Evolutionary conservation across 2,113 vertebrate genomes (phyloP).

Genomic region (Otolemur garnettii): DNA sequence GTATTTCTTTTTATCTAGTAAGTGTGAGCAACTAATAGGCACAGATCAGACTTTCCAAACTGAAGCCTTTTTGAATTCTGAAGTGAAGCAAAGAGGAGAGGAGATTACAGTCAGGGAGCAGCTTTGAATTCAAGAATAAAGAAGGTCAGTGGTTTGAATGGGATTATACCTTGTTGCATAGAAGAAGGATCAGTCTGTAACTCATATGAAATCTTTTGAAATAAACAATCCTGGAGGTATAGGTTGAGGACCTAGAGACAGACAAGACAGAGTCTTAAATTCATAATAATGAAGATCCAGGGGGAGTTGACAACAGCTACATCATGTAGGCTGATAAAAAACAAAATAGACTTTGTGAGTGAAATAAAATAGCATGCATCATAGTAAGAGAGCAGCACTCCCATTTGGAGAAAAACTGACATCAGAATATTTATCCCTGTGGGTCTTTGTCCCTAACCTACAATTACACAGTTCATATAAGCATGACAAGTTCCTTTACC

Average conservation of each 20-base stretch:
- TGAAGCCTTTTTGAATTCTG: neutral
- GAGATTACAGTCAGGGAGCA: neutral
- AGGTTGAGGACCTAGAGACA: neutral
- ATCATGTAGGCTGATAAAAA: neutral
- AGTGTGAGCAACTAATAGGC: neutral
- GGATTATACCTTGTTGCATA: neutral
- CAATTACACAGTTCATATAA: neutral
- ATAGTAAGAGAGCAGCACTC: neutral
- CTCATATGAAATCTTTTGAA: neutral
- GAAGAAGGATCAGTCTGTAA: neutral
- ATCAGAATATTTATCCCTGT: neutral
- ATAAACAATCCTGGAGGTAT: neutral
- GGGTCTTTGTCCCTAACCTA: slow-evolving; percentile 16
- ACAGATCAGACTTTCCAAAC: neutral
- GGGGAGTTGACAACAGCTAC: neutral
- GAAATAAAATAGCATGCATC: neutral
- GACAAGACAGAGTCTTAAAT: neutral
- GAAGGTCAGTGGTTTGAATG: neutral
- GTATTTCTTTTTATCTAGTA: neutral
- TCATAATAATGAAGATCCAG: neutral
- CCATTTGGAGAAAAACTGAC: neutral
- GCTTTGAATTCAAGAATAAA: neutral
- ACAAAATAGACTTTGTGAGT: neutral
- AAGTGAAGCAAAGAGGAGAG: neutral
- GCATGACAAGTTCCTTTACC: neutral